phyloP scores from a whole-genome alignment of 2,888 invertebrate genomes.

The Mellilla xanthometata region DNA sequence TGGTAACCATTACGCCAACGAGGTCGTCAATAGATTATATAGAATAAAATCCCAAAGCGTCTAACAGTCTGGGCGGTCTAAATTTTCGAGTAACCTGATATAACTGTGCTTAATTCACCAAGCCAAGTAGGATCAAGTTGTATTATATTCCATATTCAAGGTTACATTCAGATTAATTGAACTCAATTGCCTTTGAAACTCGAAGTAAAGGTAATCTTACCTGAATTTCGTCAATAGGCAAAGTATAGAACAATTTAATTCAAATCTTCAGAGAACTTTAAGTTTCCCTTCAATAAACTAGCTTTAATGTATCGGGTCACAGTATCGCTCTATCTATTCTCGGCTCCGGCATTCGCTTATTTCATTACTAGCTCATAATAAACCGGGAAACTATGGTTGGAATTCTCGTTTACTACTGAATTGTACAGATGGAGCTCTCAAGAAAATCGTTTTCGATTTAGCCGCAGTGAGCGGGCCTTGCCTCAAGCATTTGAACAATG shows the following conservation, averaged over 20 bases:
- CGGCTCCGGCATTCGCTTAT: conserved; percentile 12
- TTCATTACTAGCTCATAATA: conserved; percentile 24
- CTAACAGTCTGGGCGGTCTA: no score
- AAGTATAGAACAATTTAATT: conserved; percentile 1
- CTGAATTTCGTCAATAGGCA: conserved; percentile 4
- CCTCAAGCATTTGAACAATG: conserved; percentile 32
- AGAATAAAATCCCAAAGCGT: no score
- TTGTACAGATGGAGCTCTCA: conserved; percentile 22
- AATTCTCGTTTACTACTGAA: conserved; percentile 19
- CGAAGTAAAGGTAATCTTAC: conserved; percentile 1
- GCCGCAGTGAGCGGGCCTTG: conserved; percentile 20
- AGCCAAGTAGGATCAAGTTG: no score
- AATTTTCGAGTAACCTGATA: no score
- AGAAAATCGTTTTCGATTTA: conserved; percentile 32
- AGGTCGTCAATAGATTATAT: no score
- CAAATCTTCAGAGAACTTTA: conserved; percentile 15
- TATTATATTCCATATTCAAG: no score
- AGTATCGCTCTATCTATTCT: conserved; percentile 12
- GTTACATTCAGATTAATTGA: no score
- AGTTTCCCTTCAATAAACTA: conserved; percentile 1
- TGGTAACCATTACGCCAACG: no score
- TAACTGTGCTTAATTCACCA: no score
- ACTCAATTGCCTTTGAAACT: background rate
- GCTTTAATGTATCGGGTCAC: conserved; percentile 13
- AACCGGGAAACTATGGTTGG: conserved; percentile 22